Percentiles rank a stretch among this genome's conserved stretches.
Evolutionary conservation across 2,888 invertebrate genomes (phyloP).

Genomic region (Drosophila mimetica): DNA sequence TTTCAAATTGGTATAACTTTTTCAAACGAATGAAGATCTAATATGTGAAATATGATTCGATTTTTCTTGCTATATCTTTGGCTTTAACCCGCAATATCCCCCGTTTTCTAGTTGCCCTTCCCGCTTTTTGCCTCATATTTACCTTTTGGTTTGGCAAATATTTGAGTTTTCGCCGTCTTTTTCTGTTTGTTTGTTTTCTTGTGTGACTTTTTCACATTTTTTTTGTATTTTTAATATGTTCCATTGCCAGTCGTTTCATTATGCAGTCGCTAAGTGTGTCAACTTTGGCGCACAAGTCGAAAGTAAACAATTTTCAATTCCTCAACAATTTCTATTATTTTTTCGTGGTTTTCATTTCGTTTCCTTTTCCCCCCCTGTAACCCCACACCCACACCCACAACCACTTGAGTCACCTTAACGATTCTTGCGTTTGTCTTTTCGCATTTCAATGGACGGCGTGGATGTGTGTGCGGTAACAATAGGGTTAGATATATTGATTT

Average conservation of each 20-base stretch:
- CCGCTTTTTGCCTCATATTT: conserved; percentile 6
- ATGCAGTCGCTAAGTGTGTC: conserved; percentile 33
- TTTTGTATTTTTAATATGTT: conserved; percentile 34
- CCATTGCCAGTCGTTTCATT: conserved; percentile 19
- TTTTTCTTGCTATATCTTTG: neutral
- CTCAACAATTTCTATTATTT: conserved; percentile 19
- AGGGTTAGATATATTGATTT: conserved; percentile 68
- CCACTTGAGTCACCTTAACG: conserved; percentile 39
- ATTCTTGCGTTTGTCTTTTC: conserved; percentile 42
- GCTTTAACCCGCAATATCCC: neutral
- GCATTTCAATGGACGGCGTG: conserved; percentile 15
- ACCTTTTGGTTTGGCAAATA: conserved; percentile 30
- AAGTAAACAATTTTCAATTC: conserved; percentile 32
- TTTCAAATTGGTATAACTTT: no score
- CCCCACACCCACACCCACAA: neutral
- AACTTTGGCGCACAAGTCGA: conserved; percentile 34
- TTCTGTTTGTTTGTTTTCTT: conserved; percentile 3
- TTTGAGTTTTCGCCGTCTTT: conserved; percentile 13
- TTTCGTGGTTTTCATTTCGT: conserved; percentile 2
- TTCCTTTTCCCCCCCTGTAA: no score
- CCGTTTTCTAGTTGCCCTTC: conserved; percentile 3
- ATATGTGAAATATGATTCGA: neutral
- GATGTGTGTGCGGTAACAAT: conserved; percentile 25
- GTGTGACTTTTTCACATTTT: neutral
- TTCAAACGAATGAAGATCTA: neutral